Evolutionary conservation across 2,113 vertebrate species (phyloP).

Genomic region (Turdus rufiventris): DNA sequence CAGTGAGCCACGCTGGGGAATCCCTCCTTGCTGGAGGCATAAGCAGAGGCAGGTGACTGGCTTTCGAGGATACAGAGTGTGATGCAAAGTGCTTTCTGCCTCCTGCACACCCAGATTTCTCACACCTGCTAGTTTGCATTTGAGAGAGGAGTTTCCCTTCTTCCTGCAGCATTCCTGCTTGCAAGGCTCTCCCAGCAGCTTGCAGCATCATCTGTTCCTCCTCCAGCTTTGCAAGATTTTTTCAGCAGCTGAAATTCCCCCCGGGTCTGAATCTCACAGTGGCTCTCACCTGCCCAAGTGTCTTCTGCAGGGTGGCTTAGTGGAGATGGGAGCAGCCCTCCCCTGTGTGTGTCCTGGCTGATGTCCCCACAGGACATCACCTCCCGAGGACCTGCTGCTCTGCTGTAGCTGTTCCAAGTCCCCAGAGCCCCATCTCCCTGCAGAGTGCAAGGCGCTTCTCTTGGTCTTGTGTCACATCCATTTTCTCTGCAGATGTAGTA

Average conservation of each 20-base stretch:
- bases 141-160: constrained; percentile 17
- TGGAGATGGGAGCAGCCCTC: background rate
- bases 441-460: background rate
- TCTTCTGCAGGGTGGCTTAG: background rate
- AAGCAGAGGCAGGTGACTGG: background rate
- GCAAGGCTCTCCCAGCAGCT: background rate
- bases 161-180: background rate
- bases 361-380: no score
- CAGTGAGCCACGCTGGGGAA: accelerated
- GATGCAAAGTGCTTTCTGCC: background rate
- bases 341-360: background rate
- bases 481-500: background rate
- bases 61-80: background rate
- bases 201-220: constrained; percentile 5
- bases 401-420: background rate
- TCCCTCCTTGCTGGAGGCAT: background rate
- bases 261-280: background rate
- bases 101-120: background rate
- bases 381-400: background rate
- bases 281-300: background rate
- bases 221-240: background rate
- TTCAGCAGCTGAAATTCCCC: background rate
- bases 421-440: background rate
- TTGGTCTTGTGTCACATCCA: accelerated
- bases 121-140: constrained; percentile 16